Conservation (phyloP, 2,797 vertebrate species). For the Rhadinocentrus ornatus region DNA sequence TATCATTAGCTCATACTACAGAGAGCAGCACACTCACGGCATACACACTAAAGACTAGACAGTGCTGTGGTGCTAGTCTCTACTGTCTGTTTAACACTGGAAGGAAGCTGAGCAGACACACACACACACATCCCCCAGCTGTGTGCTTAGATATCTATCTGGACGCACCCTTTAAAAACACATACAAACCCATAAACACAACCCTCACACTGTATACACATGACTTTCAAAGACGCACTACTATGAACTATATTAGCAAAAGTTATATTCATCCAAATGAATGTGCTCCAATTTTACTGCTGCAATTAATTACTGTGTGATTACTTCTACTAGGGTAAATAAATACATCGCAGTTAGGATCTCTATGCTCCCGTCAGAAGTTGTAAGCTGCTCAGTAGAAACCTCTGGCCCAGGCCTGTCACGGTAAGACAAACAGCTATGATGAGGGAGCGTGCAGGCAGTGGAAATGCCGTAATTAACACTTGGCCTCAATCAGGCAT, state of each 20-base stretch:
- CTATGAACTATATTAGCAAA: neutral
- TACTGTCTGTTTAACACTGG: constrained; percentile 56
- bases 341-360: constrained; percentile 40
- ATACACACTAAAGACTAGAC: constrained; percentile 48
- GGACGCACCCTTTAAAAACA: constrained; percentile 76
- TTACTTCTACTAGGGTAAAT: constrained; percentile 47
- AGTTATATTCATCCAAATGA: neutral
- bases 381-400: constrained; percentile 48
- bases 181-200: constrained; percentile 45
- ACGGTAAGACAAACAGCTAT: constrained; percentile 66
- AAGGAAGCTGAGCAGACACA: constrained; percentile 47
- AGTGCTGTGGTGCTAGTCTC: constrained; percentile 33
- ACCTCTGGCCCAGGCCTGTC: constrained; percentile 47
- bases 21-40: constrained; percentile 28
- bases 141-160: constrained; percentile 76
- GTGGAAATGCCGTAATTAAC: constrained; percentile 64
- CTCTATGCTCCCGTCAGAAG: constrained; percentile 42
- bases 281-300: neutral
- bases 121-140: constrained; percentile 52
- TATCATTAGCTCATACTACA: constrained; percentile 48
- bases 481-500: constrained; percentile 67
- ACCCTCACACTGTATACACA: constrained; percentile 1
- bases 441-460: constrained; percentile 56
- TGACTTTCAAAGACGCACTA: rapidly evolving
- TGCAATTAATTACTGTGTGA: constrained; percentile 1